Conservation (phyloP, 1,140 invertebrate species). For the Lepidurus couesii region DNA sequence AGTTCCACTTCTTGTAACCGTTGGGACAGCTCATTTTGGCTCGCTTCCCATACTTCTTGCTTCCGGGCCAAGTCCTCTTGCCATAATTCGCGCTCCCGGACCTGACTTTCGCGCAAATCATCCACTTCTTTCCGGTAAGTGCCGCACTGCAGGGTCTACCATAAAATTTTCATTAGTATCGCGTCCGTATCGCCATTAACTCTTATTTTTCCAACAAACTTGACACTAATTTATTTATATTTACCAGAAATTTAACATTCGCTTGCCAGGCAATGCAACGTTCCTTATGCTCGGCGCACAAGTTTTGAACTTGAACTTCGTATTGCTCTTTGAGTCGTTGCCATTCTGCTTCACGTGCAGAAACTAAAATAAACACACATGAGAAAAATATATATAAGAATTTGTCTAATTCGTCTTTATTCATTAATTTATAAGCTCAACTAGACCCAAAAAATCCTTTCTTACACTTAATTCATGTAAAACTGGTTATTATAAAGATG, state of each 20-base stretch:
- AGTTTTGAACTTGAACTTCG: neutral
- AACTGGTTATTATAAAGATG: too few relatives aligned
- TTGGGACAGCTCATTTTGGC: neutral
- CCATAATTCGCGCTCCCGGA: constrained; percentile 1
- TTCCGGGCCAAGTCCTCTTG: neutral
- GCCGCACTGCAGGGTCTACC: neutral
- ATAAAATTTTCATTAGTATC: neutral
- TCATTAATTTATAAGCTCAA: neutral
- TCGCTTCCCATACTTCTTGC: neutral
- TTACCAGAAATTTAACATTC: neutral
- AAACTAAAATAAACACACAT: neutral
- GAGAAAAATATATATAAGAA: neutral
- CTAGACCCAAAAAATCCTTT: too few relatives aligned
- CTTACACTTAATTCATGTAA: too few relatives aligned
- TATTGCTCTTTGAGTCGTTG: constrained; percentile 22
- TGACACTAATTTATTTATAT: neutral
- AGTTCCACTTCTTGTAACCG: neutral
- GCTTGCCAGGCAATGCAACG: neutral
- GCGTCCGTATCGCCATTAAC: too few relatives aligned
- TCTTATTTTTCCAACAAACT: too few relatives aligned
- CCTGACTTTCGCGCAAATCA: neutral
- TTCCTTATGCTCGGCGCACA: neutral
- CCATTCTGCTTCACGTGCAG: neutral
- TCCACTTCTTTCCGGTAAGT: constrained; percentile 9
- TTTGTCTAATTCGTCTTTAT: neutral